Evolutionary conservation across 2,113 vertebrate species (phyloP), one percentile per base, ranked within the genome.

Genomic region (Hypomesus transpacificus): DNA sequence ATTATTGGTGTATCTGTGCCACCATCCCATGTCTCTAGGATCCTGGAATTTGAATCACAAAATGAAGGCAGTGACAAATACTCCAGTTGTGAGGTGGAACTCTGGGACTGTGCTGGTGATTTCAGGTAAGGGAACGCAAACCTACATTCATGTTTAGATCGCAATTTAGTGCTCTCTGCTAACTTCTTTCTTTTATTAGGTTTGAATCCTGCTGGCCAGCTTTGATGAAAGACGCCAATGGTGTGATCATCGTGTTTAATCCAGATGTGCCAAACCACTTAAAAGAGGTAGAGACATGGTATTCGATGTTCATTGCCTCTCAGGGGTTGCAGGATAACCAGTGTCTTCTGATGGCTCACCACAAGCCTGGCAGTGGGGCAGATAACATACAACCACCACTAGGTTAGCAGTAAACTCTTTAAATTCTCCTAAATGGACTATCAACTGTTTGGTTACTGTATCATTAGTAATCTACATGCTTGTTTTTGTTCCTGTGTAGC

Each of bases 131-230:
- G 52, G 7, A 54, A 14, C 31, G 31, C 31, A 34, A 34, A 34
- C 39, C 39, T 11, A 46, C 39, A 46, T 46, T 2, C 39, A 46
- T 46, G 39, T 13, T 46, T 11, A 13, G 5, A 13, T 46, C 39
- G 9, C 39, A 46, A 46, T 13, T 46, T 46, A 13, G 39, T 46
- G 39, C 39, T 46, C 3, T 22, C 22, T 31, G 14, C 31, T 14
- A 60, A 22, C 17, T 61, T 65, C 4, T 58, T 16, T 52, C 61
- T 63, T 69, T 0, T 51, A 11, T 13, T 50, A 99, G 97, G 85
- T 96, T 97, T 86, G 97, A 99, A 75, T 91, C 93, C 0, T 99
- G 97, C 88, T 99, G 97, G 97, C 96, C 96, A n/a, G 94, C 94
- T 21, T 83, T 99, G 76, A 92, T 94, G 91, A 96, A 95, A 73